Conservation (phyloP, 2,888 invertebrate species). For the Orthosia cruda region DNA sequence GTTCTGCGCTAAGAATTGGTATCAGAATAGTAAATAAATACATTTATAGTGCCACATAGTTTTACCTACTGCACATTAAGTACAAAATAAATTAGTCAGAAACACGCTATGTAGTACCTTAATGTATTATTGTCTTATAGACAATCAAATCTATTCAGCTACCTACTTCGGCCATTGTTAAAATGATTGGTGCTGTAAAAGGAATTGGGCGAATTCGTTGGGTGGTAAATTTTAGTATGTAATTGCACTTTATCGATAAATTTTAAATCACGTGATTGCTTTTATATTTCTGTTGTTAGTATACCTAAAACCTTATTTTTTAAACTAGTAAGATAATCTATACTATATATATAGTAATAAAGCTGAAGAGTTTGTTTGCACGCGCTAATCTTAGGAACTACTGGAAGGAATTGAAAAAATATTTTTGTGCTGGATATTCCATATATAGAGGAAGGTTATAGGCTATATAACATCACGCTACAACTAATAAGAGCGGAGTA, state of each 20-base stretch:
- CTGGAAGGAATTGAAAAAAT: too few relatives aligned
- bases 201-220: not conserved
- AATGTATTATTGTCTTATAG: constrained; percentile 62
- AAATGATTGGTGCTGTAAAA: constrained; percentile 23
- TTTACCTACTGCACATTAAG: constrained; percentile 54
- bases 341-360: too few relatives aligned
- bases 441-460: too few relatives aligned
- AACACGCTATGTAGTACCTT: constrained; percentile 57
- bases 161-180: constrained; percentile 27
- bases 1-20: constrained; percentile 77
- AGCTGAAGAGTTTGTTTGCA: too few relatives aligned
- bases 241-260: constrained; percentile 11
- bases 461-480: too few relatives aligned
- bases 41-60: constrained; percentile 74
- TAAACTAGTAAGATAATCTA: too few relatives aligned
- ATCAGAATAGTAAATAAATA: constrained; percentile 75
- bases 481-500: too few relatives aligned
- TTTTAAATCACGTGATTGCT: not conserved
- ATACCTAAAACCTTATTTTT: too few relatives aligned
- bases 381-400: too few relatives aligned
- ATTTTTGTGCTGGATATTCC: too few relatives aligned
- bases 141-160: constrained; percentile 12
- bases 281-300: not conserved
- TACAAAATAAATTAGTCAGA: constrained; percentile 78
- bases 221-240: not conserved